Conservation (phyloP, 2,888 invertebrate genomes). For the Acanthococcus lagerstroemiae region DNA sequence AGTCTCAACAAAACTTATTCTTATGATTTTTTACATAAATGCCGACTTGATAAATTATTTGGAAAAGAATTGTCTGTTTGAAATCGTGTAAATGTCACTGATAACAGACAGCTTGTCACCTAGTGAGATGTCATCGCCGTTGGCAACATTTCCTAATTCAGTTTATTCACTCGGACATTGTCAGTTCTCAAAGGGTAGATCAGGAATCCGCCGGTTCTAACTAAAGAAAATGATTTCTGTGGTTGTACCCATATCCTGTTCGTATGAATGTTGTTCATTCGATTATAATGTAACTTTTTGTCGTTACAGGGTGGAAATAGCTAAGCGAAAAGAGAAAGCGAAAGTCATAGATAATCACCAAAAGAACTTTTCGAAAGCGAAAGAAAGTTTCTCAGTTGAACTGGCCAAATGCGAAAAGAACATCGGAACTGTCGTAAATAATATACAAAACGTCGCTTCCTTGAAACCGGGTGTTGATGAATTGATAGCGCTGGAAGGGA, state of each 20-base stretch:
- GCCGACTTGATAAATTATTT: too few relatives aligned
- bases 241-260: too few relatives aligned
- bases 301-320: constrained; percentile 18
- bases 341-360: constrained; percentile 13
- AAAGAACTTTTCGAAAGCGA: constrained; percentile 8
- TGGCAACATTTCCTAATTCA: neutral
- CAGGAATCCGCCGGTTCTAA: too few relatives aligned
- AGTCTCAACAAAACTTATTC: too few relatives aligned
- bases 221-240: too few relatives aligned
- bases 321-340: constrained; percentile 10
- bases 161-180: neutral
- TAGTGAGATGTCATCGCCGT: too few relatives aligned
- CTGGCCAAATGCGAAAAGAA: neutral
- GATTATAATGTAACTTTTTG: neutral
- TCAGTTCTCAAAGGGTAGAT: too few relatives aligned
- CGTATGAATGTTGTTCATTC: neutral
- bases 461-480: neutral
- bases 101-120: too few relatives aligned
- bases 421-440: neutral
- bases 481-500: neutral
- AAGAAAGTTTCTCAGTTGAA: neutral
- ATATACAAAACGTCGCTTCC: neutral
- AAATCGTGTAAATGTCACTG: too few relatives aligned
- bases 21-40: too few relatives aligned
- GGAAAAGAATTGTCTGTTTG: too few relatives aligned